Percentiles rank a stretch among this genome's conserved stretches.
Conservation (phyloP, 2,113 vertebrate species). For the Leptobrachium ailaonicum region DNA sequence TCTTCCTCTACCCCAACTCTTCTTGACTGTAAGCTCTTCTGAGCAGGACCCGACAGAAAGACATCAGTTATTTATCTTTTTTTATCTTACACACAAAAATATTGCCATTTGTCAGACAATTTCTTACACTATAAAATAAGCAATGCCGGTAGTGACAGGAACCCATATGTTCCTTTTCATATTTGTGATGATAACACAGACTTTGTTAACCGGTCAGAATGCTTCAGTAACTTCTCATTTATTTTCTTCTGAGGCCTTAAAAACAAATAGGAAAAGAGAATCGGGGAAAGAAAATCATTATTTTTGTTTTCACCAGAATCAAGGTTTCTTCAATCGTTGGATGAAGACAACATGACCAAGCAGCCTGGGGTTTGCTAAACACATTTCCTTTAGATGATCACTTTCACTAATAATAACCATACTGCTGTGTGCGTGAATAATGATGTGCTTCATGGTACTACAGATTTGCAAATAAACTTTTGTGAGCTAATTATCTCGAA, state of each 20-base stretch:
- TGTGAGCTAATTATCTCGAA: no score
- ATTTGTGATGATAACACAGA: not conserved
- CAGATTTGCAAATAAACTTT: no score
- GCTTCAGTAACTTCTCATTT: constrained; percentile 13
- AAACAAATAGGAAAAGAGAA: not conserved
- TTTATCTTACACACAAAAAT: no score
- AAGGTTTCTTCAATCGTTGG: constrained; percentile 87
- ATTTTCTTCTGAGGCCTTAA: not conserved
- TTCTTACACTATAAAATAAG: no score
- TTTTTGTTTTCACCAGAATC: constrained; percentile 75
- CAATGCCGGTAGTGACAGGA: no score
- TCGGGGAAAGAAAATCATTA: not conserved
- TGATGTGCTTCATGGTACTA: no score
- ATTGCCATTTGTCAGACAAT: no score
- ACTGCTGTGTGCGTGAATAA: no score
- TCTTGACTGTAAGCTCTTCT: no score
- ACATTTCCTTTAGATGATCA: constrained; percentile 14
- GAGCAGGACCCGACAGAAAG: no score
- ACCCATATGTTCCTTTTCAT: constrained; percentile 1
- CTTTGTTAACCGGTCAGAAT: not conserved
- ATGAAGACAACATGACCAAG: constrained; percentile 96
- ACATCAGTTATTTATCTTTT: no score
- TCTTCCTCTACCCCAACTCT: no score
- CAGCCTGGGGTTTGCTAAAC: constrained; percentile 87
- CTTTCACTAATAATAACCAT: not conserved